A percentile compares a stretch with the other conserved stretches of the same genome.
These are phyloP conservation scores for Forbesichthys agassizii DNA, from an alignment of 2,113 vertebrate species.

Conservation along the genomic window DNA sequence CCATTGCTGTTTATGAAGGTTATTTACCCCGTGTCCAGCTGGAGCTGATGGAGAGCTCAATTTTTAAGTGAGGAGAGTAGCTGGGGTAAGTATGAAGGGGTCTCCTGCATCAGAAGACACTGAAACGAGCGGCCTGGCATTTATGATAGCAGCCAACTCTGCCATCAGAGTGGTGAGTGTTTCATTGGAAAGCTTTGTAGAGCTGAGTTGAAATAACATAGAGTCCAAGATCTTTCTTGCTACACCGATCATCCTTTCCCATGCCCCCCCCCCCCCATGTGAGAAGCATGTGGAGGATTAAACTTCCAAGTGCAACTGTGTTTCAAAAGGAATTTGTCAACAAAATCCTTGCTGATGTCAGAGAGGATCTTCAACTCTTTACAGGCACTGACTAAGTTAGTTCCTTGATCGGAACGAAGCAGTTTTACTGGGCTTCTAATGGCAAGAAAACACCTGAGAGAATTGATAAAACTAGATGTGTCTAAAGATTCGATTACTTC, in stretches of 20 bases:
- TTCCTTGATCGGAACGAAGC: neutral
- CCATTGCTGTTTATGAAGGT: conserved; percentile 23
- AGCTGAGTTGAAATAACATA: too few species aligned
- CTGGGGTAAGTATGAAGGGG: conserved; percentile 19
- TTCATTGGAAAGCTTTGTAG: neutral
- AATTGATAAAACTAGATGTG: neutral
- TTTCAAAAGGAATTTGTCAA: neutral
- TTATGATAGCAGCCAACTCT: neutral
- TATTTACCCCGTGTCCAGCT: conserved; percentile 16
- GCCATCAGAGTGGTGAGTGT: conserved; percentile 19
- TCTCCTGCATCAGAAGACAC: conserved; percentile 17
- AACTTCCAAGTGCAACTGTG: conserved; percentile 5
- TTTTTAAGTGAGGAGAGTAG: neutral
- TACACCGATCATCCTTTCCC: conserved; percentile 5
- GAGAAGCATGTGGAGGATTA: neutral
- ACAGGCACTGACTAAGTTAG: neutral
- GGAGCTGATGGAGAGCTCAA: neutral
- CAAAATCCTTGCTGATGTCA: neutral
- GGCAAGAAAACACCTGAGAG: neutral
- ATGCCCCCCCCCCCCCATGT: neutral
- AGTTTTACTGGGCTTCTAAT: neutral
- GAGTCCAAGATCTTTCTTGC: too few species aligned
- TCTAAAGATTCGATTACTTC: neutral
- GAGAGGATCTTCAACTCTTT: too few species aligned
- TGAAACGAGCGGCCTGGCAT: neutral